Percentiles rank a stretch among this genome's conserved stretches.
phyloP scores from a whole-genome alignment of 2,113 vertebrate genomes.

The Sinosuthora webbiana region DNA sequence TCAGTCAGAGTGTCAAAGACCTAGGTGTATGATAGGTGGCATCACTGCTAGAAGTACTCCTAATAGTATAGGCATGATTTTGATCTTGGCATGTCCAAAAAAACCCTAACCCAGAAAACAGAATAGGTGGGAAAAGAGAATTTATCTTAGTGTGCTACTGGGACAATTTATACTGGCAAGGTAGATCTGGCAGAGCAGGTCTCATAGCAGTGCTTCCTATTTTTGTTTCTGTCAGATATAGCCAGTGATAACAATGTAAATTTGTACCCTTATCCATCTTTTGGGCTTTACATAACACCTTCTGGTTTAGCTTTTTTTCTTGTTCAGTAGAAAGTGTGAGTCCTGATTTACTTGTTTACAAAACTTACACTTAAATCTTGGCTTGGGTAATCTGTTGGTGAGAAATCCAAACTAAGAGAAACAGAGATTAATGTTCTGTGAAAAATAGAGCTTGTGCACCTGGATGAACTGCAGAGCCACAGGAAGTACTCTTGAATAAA shows the following conservation, averaged over 20 bases:
- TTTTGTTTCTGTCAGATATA: neutral
- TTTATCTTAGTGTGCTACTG: neutral
- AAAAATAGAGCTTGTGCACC: neutral
- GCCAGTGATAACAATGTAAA: neutral
- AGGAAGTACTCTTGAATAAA: conserved; percentile 28
- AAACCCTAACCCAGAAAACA: neutral
- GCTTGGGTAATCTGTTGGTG: neutral
- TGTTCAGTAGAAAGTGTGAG: neutral
- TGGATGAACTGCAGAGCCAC: conserved; percentile 30
- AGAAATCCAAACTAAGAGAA: neutral
- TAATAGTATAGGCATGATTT: neutral
- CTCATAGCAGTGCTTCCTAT: neutral
- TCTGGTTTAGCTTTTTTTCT: neutral
- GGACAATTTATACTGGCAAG: neutral
- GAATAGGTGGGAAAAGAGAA: neutral
- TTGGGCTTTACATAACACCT: neutral
- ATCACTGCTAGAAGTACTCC: neutral
- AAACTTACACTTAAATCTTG: neutral
- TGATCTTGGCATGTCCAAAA: neutral
- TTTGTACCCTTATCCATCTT: neutral
- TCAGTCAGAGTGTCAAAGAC: neutral
- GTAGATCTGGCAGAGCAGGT: neutral
- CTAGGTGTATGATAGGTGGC: neutral
- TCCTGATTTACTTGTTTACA: neutral
- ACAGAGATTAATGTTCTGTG: neutral